Conservation (phyloP, 2,113 vertebrate species). For the Urocolius indicus region DNA sequence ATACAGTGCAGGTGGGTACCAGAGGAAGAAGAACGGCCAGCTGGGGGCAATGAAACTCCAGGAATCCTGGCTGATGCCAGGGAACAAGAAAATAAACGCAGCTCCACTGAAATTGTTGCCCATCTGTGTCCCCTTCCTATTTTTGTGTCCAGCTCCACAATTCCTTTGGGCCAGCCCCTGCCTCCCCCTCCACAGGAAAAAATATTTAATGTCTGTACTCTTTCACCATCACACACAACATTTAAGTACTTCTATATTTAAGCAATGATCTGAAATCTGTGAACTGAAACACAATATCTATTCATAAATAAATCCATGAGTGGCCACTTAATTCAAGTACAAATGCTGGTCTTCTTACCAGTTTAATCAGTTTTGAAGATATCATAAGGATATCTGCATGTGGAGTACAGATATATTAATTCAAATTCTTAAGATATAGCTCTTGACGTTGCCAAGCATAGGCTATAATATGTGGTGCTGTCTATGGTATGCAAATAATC, state of each 20-base stretch:
- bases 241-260: background rate
- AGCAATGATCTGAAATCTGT: background rate
- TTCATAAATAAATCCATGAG: background rate
- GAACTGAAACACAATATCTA: background rate
- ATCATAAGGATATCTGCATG: background rate
- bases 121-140: background rate
- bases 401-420: background rate
- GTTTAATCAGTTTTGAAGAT: background rate
- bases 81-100: background rate
- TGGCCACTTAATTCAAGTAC: background rate
- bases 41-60: constrained; percentile 55
- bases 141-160: background rate
- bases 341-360: background rate
- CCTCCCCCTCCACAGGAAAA: background rate
- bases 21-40: constrained; percentile 6
- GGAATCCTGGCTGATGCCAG: background rate
- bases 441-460: background rate
- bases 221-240: background rate
- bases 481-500: background rate
- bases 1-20: background rate
- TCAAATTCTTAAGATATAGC: background rate
- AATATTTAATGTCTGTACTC: background rate
- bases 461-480: background rate
- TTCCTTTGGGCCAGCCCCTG: background rate
- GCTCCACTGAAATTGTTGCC: background rate